phyloP scores from a whole-genome alignment of 2,888 invertebrate species.

The Aporophyla nigra region DNA sequence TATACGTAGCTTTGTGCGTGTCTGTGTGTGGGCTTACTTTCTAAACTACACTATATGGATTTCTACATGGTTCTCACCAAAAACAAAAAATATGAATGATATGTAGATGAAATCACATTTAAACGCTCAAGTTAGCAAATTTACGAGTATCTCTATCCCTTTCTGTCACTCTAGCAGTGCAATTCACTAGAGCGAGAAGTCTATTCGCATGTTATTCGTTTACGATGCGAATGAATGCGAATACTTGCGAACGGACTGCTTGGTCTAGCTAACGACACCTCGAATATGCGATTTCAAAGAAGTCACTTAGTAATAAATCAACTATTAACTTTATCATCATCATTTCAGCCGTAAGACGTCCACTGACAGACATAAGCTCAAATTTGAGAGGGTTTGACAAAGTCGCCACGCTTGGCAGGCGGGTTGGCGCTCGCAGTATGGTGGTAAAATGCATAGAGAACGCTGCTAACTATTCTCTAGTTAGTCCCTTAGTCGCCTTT shows the following conservation, averaged over 20 bases:
- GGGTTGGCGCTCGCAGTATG: no score
- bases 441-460: no score
- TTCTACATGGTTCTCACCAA: slow-evolving; percentile 7
- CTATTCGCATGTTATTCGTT: slow-evolving; percentile 3
- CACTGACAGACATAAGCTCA: no score
- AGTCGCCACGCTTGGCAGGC: no score
- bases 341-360: no score
- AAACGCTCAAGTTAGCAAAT: not conserved
- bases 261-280: not conserved
- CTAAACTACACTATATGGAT: slow-evolving; percentile 21
- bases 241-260: slow-evolving; percentile 11
- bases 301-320: not conserved
- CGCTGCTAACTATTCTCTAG: no score
- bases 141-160: slow-evolving; percentile 14
- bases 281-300: not conserved
- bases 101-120: slow-evolving; percentile 23
- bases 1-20: not conserved
- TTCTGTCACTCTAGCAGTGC: slow-evolving; percentile 3
- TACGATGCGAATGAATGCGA: slow-evolving; percentile 32
- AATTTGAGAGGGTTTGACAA: no score
- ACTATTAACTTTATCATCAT: no score
- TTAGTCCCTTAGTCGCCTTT: no score
- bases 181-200: slow-evolving; percentile 13
- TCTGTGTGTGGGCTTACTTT: slow-evolving; percentile 1
- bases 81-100: slow-evolving; percentile 22